Base-by-base conservation (phyloP, 1,140 invertebrate species). In the Hermetia illucens region DNA sequence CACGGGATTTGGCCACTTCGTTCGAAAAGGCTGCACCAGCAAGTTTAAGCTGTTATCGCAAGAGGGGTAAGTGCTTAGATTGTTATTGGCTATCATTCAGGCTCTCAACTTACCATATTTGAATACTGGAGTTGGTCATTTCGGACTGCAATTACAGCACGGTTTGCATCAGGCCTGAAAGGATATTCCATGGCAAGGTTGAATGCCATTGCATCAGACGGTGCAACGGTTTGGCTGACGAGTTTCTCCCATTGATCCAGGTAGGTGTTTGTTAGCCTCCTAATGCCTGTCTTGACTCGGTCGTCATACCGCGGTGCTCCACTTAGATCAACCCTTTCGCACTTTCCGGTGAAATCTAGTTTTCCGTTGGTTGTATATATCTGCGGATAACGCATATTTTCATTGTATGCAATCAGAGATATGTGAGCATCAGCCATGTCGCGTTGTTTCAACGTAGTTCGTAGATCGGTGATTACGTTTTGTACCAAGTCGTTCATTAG, bases 401-500 rank as follows among this genome's bases (percentile, higher is more conserved):
- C 69, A 30, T 69, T 68, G 41, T 62, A 77, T 12, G 69, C 70
- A 25, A 77, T 63, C 2, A 77, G 52, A 20, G 66, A 68, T 15
- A 71, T 61, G 40, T 70, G 65, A 1, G 75, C 63, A 41, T 77
- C 74, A 5, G 58, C 69, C 2, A 78, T 68, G 34, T 70, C 75
- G 21, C 65, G 63, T 4, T 19, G 36, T 25, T 55, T 55, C 0
- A 68, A 51, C 15, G 61, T 56, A 17, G 55, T 58, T 9, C 47
- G 55, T 1, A 69, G 37, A 34, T 66, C 53, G 4, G 43, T 51
- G 6, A 66, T 47, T 0, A 57, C 38, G 0, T 58, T 52, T 9
- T 63, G 52, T 15, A 68, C 46, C 2, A 67, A 45, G 15, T 64
- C 55, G 12, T 53, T 53, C 21, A 67, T 49, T 0, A 64, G 37